Conservation (phyloP, 2,888 invertebrate genomes). For the Drosophila emarginata region DNA sequence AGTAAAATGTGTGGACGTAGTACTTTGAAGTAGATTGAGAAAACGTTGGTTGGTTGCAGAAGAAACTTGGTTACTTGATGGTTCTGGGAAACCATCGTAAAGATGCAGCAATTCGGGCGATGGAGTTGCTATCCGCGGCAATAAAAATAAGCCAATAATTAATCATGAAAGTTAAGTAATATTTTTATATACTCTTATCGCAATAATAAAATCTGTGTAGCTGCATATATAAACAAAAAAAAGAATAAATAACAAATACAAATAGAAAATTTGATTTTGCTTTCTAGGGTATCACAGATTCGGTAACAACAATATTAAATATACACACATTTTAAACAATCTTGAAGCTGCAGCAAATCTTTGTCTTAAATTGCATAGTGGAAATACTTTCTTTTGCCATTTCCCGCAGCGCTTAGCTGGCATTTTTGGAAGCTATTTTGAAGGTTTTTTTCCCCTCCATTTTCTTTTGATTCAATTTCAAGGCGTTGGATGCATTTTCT, state of each 20-base stretch:
- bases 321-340: slow-evolving; percentile 33
- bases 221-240: background rate
- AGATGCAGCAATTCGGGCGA: slow-evolving; percentile 12
- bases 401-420: slow-evolving; percentile 25
- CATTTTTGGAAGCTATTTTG: slow-evolving; percentile 8
- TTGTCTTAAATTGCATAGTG: slow-evolving; percentile 9
- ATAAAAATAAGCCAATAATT: slow-evolving; percentile 24
- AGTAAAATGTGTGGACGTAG: slow-evolving; percentile 35
- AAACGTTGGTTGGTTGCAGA: background rate
- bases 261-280: background rate
- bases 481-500: slow-evolving; percentile 8
- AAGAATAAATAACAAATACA: background rate
- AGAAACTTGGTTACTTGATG: background rate
- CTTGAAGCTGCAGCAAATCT: slow-evolving; percentile 44
- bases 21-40: slow-evolving; percentile 18
- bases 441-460: background rate
- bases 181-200: background rate
- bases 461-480: background rate
- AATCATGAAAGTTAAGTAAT: background rate
- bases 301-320: background rate
- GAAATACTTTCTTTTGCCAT: slow-evolving; percentile 11
- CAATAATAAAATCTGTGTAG: background rate
- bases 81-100: slow-evolving; percentile 2
- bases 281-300: background rate
- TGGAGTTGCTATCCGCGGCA: slow-evolving; percentile 6